A percentile compares a stretch with the other conserved stretches of the same genome.
phyloP scores from a whole-genome alignment of 2,888 invertebrate genomes.

The Scaptomyza polygonia region DNA sequence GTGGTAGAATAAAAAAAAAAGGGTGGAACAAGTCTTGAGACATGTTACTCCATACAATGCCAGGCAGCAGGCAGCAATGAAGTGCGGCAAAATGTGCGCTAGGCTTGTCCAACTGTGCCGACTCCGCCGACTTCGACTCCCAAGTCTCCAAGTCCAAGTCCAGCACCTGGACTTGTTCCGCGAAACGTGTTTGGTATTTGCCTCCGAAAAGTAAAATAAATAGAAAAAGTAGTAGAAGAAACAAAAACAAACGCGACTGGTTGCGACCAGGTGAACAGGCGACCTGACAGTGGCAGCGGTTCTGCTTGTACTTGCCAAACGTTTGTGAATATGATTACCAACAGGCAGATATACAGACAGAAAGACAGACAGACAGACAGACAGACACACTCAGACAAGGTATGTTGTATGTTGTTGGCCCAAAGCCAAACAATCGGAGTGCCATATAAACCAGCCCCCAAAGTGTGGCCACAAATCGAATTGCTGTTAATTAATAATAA shows the following conservation, averaged over 20 bases:
- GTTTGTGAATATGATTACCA: slow-evolving; percentile 61
- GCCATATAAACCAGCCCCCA: slow-evolving; percentile 44
- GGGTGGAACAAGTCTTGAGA: slow-evolving; percentile 75
- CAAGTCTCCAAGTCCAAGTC: slow-evolving; percentile 25
- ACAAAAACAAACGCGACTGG: slow-evolving; percentile 49
- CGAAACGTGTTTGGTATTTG: slow-evolving; percentile 73
- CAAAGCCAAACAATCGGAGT: slow-evolving; percentile 49
- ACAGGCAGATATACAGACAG: slow-evolving; percentile 23
- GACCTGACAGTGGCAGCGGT: slow-evolving; percentile 53
- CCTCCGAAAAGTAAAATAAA: slow-evolving; percentile 43
- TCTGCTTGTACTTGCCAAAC: slow-evolving; percentile 60
- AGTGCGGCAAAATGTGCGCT: slow-evolving; percentile 41
- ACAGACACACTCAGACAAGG: slow-evolving; percentile 19
- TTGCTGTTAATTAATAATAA: slow-evolving; percentile 71
- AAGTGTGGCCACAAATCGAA: slow-evolving; percentile 74
- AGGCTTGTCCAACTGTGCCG: slow-evolving; percentile 41
- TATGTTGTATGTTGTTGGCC: slow-evolving; percentile 41
- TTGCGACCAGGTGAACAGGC: slow-evolving; percentile 63
- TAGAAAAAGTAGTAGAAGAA: slow-evolving; percentile 21
- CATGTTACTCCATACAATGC: slow-evolving; percentile 70
- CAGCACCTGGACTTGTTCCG: slow-evolving; percentile 73
- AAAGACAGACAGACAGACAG: background rate
- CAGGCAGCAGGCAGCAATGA: slow-evolving; percentile 35
- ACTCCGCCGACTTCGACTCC: slow-evolving; percentile 18
- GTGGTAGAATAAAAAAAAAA: slow-evolving; percentile 56